phyloP scores from a whole-genome alignment of 2,888 invertebrate species.

The Phragmatobia fuliginosa region DNA sequence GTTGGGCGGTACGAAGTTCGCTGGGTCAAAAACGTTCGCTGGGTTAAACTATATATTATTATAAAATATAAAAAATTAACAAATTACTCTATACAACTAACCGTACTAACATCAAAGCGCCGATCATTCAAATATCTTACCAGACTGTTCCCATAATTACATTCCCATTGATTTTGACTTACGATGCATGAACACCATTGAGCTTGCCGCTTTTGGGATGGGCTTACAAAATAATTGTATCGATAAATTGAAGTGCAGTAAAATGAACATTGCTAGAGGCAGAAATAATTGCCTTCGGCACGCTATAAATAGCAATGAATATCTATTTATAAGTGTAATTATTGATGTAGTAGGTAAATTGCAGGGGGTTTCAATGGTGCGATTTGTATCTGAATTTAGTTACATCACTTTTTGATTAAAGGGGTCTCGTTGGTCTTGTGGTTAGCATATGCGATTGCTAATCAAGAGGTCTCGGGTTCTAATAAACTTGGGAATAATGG shows the following conservation, averaged over 20 bases:
- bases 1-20: too few species aligned
- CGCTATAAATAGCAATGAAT: conserved; percentile 26
- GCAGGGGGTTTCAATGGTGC: neutral
- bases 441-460: too few species aligned
- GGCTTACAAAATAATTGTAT: conserved; percentile 33
- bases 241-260: conserved; percentile 38
- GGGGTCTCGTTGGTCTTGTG: too few species aligned
- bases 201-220: conserved; percentile 34
- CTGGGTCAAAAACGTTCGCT: too few species aligned
- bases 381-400: neutral
- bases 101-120: conserved; percentile 25
- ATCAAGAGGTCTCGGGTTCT: too few species aligned
- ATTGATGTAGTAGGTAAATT: neutral
- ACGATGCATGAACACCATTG: conserved; percentile 46
- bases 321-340: neutral
- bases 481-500: too few species aligned
- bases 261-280: conserved; percentile 24
- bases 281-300: conserved; percentile 22
- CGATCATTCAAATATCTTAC: conserved; percentile 13
- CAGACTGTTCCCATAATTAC: conserved; percentile 29
- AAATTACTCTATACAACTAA: neutral
- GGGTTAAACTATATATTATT: too few species aligned
- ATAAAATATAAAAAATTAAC: neutral
- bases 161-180: conserved; percentile 50
- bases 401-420: too few species aligned